These are phyloP conservation scores for Ectemnius lituratus DNA, from an alignment of 2,888 invertebrate species.

Conservation along the genomic window DNA sequence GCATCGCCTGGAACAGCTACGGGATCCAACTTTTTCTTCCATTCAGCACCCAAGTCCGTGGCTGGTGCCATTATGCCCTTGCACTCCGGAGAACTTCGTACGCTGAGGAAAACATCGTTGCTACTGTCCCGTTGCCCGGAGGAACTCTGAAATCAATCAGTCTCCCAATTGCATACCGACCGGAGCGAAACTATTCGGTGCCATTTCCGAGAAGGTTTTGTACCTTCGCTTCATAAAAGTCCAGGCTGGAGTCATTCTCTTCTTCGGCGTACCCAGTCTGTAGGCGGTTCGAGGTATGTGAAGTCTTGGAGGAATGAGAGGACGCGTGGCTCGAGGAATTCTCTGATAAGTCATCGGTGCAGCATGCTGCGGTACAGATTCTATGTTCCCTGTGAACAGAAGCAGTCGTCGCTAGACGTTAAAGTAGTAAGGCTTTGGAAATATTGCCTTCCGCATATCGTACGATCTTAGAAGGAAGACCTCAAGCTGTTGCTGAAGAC, in stretches of 20 bases:
- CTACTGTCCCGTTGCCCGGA: constrained; percentile 66
- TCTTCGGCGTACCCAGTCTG: constrained; percentile 70
- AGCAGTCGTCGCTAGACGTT: background rate
- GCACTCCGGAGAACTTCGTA: constrained; percentile 74
- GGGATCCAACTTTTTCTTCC: constrained; percentile 70
- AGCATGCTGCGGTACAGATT: constrained; percentile 76
- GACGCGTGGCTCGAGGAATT: constrained; percentile 72
- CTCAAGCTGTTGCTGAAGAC: no score
- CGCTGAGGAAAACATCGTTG: constrained; percentile 72
- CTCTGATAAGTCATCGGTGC: constrained; percentile 73
- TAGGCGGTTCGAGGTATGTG: constrained; percentile 65
- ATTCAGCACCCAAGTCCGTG: constrained; percentile 73
- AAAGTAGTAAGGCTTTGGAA: no score
- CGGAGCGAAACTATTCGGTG: no score
- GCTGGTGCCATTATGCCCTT: constrained; percentile 75
- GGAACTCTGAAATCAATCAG: constrained; percentile 55
- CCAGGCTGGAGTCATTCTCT: constrained; percentile 71
- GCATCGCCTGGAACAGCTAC: constrained; percentile 73
- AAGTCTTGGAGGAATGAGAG: constrained; percentile 67
- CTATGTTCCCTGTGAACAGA: constrained; percentile 68
- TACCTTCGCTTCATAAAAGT: constrained; percentile 73
- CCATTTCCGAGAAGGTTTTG: no score
- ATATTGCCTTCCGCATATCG: no score
- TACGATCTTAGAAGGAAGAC: no score
- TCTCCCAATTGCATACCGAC: background rate